Conservation (phyloP, 2,888 invertebrate species). For the Gisinianus flammeolus region DNA sequence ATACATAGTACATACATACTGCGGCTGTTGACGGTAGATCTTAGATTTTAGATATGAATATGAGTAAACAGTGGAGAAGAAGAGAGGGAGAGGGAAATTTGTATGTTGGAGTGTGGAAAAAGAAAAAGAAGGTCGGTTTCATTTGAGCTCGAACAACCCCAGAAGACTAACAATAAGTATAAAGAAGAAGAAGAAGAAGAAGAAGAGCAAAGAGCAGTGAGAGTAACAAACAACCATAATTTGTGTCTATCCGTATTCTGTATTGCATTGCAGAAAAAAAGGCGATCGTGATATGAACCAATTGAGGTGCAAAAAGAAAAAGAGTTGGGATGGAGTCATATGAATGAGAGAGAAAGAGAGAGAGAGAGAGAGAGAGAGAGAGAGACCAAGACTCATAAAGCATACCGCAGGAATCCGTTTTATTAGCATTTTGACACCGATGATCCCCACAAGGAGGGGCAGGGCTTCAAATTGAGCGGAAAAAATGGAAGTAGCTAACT, state of each 20-base stretch:
- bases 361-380: slow-evolving; percentile 10
- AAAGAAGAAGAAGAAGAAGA: neutral
- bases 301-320: slow-evolving; percentile 46
- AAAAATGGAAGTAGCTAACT: slow-evolving; percentile 42
- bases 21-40: too few species aligned
- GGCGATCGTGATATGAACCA: slow-evolving; percentile 51
- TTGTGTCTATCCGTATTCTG: too few species aligned
- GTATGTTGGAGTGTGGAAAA: too few species aligned
- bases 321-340: slow-evolving; percentile 44
- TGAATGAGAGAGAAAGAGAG: slow-evolving; percentile 27
- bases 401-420: slow-evolving; percentile 57
- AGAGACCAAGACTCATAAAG: slow-evolving; percentile 49
- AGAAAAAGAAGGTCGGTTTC: slow-evolving; percentile 19
- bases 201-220: neutral
- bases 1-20: too few species aligned
- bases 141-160: neutral
- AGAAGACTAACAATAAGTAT: neutral
- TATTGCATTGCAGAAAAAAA: slow-evolving; percentile 35
- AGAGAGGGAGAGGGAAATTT: too few species aligned
- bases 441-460: slow-evolving; percentile 43
- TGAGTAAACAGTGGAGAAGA: too few species aligned
- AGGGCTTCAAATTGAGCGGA: slow-evolving; percentile 34
- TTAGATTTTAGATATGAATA: too few species aligned
- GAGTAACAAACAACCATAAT: slow-evolving; percentile 15
- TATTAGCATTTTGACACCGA: slow-evolving; percentile 57